Conservation (phyloP, 2,797 vertebrate species). For the Argyrosomus regius region DNA sequence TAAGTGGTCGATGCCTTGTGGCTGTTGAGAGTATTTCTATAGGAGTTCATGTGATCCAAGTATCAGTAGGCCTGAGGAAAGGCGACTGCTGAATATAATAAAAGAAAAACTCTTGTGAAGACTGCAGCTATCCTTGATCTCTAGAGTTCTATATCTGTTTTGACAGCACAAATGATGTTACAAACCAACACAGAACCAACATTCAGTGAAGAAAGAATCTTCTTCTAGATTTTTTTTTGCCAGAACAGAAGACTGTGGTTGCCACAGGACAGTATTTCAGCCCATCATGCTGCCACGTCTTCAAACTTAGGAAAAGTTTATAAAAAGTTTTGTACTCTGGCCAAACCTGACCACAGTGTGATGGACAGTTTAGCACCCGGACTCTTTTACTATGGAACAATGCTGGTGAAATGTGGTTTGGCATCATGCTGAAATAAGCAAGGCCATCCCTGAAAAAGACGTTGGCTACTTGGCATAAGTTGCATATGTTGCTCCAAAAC, state of each 20-base stretch:
- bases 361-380: too few relatives aligned
- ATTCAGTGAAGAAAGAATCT: not conserved
- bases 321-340: not conserved
- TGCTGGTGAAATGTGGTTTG: too few relatives aligned
- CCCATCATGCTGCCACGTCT: not conserved
- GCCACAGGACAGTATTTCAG: too few relatives aligned
- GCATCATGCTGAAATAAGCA: too few relatives aligned
- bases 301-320: not conserved
- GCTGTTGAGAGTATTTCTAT: not conserved
- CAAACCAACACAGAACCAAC: not conserved
- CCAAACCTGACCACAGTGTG: not conserved
- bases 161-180: not conserved
- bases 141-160: not conserved
- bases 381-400: too few relatives aligned
- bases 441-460: too few relatives aligned
- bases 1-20: not conserved
- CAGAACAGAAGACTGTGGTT: not conserved
- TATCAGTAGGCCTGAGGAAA: not conserved
- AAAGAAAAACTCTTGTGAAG: not conserved
- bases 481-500: too few relatives aligned
- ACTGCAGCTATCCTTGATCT: not conserved
- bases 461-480: too few relatives aligned
- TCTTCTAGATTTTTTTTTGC: too few relatives aligned
- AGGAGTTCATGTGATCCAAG: conserved; percentile 2
- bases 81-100: not conserved